Percentiles rank a stretch among this genome's conserved stretches.
These are phyloP conservation scores for Drosophila emarginata DNA, from an alignment of 2,888 invertebrate species.

Conservation along the genomic window DNA sequence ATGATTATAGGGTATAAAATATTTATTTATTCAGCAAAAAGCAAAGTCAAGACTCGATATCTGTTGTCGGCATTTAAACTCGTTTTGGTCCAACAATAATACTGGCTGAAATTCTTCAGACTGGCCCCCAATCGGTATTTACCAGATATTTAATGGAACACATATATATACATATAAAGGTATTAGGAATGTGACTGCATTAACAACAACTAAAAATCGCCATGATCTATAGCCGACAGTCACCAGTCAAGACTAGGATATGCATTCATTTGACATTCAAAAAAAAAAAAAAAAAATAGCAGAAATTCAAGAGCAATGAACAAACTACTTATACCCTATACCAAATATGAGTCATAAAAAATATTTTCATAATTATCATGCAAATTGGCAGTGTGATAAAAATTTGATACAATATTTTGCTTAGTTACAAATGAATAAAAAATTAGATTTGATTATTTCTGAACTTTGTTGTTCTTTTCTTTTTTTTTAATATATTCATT, in stretches of 20 bases:
- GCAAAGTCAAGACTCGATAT: conserved; percentile 38
- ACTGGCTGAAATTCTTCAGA: conserved; percentile 53
- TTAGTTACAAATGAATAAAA: no score
- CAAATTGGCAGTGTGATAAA: no score
- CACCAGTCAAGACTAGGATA: neutral
- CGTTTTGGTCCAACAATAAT: conserved; percentile 43
- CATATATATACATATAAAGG: neutral
- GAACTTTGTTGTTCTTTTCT: no score
- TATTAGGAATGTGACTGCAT: conserved; percentile 38
- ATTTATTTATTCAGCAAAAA: conserved; percentile 55
- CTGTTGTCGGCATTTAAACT: conserved; percentile 47
- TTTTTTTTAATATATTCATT: no score
- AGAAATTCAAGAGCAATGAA: neutral
- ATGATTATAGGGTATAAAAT: no score
- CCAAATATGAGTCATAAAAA: no score
- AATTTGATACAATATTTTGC: no score
- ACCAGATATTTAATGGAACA: conserved; percentile 11
- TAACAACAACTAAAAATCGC: conserved; percentile 23
- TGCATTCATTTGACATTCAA: conserved; percentile 11
- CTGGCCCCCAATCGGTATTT: conserved; percentile 60
- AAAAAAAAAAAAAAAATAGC: neutral
- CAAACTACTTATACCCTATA: neutral
- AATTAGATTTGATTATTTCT: no score
- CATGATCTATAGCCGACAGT: conserved; percentile 2
- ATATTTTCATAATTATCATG: no score